A percentile compares a stretch with the other conserved stretches of the same genome.
Evolutionary conservation across 2,888 invertebrate genomes (phyloP).

Genomic region (Cephalotes varians): DNA sequence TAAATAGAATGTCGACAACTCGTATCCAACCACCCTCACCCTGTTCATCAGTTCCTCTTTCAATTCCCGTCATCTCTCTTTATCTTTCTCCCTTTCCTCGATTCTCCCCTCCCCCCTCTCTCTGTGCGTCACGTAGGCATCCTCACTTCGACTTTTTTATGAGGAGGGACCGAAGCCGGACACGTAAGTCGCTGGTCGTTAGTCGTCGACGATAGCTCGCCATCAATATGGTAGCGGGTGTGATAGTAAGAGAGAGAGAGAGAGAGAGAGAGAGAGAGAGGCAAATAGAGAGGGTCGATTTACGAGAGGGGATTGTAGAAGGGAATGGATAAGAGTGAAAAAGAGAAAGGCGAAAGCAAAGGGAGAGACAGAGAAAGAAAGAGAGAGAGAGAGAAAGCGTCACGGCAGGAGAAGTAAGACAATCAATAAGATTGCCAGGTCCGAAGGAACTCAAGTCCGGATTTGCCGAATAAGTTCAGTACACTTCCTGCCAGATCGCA

Average conservation of each 20-base stretch:
- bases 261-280: neutral
- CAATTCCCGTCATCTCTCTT: conserved; percentile 47
- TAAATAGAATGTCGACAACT: conserved; percentile 84
- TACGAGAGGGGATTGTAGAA: conserved; percentile 23
- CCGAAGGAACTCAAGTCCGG: conserved; percentile 75
- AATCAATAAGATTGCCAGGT: conserved; percentile 81
- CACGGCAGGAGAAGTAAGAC: conserved; percentile 77
- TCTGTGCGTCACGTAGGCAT: conserved; percentile 61
- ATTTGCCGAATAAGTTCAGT: conserved; percentile 71
- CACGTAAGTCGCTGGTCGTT: conserved; percentile 77
- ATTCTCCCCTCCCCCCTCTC: conserved; percentile 12
- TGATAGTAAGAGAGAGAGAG: conserved; percentile 34
- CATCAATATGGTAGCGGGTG: conserved; percentile 43
- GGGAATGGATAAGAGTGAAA: conserved; percentile 51
- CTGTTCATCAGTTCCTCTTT: conserved; percentile 24
- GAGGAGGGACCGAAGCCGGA: conserved; percentile 62
- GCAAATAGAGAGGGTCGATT: conserved; percentile 16
- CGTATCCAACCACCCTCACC: conserved; percentile 66
- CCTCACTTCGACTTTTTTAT: conserved; percentile 41
- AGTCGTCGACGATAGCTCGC: conserved; percentile 68
- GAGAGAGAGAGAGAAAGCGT: conserved; percentile 50
- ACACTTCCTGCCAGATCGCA: conserved; percentile 64
- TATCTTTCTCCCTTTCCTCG: conserved; percentile 18
- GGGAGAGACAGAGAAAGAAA: conserved; percentile 14
- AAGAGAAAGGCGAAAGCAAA: conserved; percentile 45